Evolutionary conservation across 2,797 vertebrate species (phyloP), one percentile per base, ranked within the genome.

Genomic region (Rhabdomys pumilio): DNA sequence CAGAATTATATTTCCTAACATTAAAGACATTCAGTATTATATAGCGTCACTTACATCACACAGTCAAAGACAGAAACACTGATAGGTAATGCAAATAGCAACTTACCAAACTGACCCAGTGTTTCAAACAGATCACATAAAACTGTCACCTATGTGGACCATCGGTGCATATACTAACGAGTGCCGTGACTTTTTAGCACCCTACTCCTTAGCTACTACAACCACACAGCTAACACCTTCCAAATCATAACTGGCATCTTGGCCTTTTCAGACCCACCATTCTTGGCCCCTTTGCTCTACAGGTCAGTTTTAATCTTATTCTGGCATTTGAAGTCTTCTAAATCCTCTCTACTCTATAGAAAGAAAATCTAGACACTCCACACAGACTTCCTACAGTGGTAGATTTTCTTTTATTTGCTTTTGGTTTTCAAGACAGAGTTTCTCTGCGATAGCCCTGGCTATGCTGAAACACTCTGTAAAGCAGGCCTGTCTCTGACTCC

Each of bases 1-100:
- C 72, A 86, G 13, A 95, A 95, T 73, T 81, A 75, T 14, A 4
- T 69, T 92, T 93, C 63, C 65, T 91, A 13, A 83, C 86, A 92
- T 84, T 26, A 89, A 96, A 88, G 90, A 13, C 44, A 81, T 65
- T 95, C 41, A 47, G 12, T 84, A 67, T 79, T 92, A 84, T 44
- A 84, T 5, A 94, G 50, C 34, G 88, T 69, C 7, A 82, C 59
- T 90, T 76, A 81, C 19, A 91, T 20, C 86, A 92, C 87, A 80
- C 26, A 15, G 14, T 34, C 75, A 81, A 72, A 90, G 85, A 41
- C 8, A 96, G 95, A 85, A 73, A 38, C 55, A 65, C 13, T 85
- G 20, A 95, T 2, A 76, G 61, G 17, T 61, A 91, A 90, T 53
- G 73, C 4, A 26, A 90, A 96, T 0, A 80, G 63, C 44, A 67